A percentile compares a stretch with the other conserved stretches of the same genome.
These are phyloP conservation scores for Archivesica marissinica DNA, from an alignment of 1,140 invertebrate species.

Conservation along the genomic window DNA sequence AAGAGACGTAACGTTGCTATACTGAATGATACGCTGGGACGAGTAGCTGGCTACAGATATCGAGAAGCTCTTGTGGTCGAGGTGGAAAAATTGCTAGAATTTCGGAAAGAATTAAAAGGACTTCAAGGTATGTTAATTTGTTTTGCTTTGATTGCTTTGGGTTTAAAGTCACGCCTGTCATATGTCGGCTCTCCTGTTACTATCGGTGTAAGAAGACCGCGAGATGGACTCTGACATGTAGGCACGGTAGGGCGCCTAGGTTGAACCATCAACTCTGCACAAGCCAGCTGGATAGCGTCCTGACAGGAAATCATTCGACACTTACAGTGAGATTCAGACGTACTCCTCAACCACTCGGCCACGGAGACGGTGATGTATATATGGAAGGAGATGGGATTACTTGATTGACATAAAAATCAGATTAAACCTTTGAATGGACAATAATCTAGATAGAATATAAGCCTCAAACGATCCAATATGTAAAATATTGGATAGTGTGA, in stretches of 20 bases:
- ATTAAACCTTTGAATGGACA: too few species aligned
- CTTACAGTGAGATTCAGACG: too few species aligned
- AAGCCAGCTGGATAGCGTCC: not conserved
- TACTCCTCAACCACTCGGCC: too few species aligned
- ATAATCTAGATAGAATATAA: too few species aligned
- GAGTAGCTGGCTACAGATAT: conserved; percentile 31
- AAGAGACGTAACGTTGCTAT: conserved; percentile 31
- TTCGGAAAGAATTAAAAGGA: conserved; percentile 13
- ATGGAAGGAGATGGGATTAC: too few species aligned
- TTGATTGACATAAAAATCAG: too few species aligned
- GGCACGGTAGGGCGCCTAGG: not conserved
- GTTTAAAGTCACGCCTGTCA: too few species aligned
- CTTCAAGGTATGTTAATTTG: conserved; percentile 12
- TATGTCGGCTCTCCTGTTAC: too few species aligned
- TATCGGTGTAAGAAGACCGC: too few species aligned
- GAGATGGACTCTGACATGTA: not conserved
- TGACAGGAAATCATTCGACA: not conserved
- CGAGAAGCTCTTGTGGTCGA: conserved; percentile 36
- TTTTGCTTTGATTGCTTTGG: not conserved
- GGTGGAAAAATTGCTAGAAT: conserved; percentile 38
- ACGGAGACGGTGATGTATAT: too few species aligned
- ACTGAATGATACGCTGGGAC: conserved; percentile 11
- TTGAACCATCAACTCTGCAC: not conserved
- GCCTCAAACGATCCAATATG: too few species aligned
- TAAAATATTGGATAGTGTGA: too few species aligned